These are phyloP conservation scores for Corella eumyota DNA, from an alignment of 23 tunicate genomes.

Conservation along the genomic window DNA sequence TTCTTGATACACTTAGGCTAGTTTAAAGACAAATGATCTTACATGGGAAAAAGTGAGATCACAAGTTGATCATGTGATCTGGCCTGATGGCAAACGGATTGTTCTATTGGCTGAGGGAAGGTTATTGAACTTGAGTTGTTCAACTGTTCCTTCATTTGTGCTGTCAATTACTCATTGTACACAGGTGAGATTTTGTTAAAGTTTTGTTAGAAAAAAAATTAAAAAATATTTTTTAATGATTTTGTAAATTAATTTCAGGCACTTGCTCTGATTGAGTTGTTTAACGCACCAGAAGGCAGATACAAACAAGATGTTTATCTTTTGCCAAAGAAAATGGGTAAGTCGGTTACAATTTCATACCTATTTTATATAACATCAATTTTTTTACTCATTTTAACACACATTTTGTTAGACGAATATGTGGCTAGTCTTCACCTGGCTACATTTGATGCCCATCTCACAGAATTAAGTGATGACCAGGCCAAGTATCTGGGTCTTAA, in stretches of 20 bases:
- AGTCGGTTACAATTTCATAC: conserved; percentile 4
- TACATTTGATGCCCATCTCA: conserved; percentile 93
- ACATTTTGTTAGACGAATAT: conserved; percentile 94
- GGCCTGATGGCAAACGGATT: conserved; percentile 97
- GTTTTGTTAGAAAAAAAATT: neutral
- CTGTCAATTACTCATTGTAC: conserved; percentile 97
- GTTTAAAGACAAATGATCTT: conserved; percentile 80
- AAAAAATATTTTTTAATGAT: too few species aligned
- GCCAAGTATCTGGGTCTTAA: conserved; percentile 97
- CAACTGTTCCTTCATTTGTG: conserved; percentile 96
- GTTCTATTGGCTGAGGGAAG: conserved; percentile 97
- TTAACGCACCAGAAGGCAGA: conserved; percentile 95
- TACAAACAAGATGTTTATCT: conserved; percentile 98
- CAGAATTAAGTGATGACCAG: conserved; percentile 96
- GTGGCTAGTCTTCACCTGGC: conserved; percentile 96
- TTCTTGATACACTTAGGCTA: conserved; percentile 21
- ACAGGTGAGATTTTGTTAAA: conserved; percentile 27
- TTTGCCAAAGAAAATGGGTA: conserved; percentile 99
- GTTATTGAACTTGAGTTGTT: conserved; percentile 89
- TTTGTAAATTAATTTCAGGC: too few species aligned
- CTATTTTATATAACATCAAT: too few species aligned
- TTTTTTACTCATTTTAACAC: too few species aligned
- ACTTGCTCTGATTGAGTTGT: conserved; percentile 95
- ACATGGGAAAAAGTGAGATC: conserved; percentile 99
- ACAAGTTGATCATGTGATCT: conserved; percentile 98